phyloP scores from a whole-genome alignment of 1,140 invertebrate genomes.

The Oscheius sp. region DNA sequence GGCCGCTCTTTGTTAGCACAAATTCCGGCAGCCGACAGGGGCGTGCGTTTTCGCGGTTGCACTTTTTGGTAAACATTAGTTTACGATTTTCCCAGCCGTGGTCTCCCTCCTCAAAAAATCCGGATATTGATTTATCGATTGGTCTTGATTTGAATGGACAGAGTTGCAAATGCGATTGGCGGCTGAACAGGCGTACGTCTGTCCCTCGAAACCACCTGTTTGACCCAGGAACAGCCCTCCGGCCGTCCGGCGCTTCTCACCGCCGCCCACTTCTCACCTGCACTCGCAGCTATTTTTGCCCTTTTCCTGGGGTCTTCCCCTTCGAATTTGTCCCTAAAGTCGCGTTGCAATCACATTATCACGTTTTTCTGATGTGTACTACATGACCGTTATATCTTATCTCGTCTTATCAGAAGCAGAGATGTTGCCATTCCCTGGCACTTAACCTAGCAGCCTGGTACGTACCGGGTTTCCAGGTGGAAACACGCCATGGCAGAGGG shows the following conservation, averaged over 20 bases:
- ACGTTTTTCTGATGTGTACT: background rate
- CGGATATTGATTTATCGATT: background rate
- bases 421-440: background rate
- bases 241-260: background rate
- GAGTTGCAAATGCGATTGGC: background rate
- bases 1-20: too few species aligned
- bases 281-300: too few species aligned
- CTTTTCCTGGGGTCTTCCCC: too few species aligned
- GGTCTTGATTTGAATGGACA: constrained; percentile 1
- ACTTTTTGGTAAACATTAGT: constrained; percentile 1
- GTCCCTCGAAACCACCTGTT: constrained; percentile 8
- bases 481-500: too few species aligned
- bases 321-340: too few species aligned
- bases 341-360: too few species aligned
- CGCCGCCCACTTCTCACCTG: constrained; percentile 5
- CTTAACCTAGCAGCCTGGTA: too few species aligned
- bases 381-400: background rate
- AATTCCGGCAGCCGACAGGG: too few species aligned
- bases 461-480: too few species aligned
- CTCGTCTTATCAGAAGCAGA: background rate
- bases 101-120: background rate
- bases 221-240: constrained; percentile 8
- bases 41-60: background rate
- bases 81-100: background rate
- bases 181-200: constrained; percentile 1